These are phyloP conservation scores for Aphodius sticticus DNA, from an alignment of 2,888 invertebrate species.

Conservation along the genomic window DNA sequence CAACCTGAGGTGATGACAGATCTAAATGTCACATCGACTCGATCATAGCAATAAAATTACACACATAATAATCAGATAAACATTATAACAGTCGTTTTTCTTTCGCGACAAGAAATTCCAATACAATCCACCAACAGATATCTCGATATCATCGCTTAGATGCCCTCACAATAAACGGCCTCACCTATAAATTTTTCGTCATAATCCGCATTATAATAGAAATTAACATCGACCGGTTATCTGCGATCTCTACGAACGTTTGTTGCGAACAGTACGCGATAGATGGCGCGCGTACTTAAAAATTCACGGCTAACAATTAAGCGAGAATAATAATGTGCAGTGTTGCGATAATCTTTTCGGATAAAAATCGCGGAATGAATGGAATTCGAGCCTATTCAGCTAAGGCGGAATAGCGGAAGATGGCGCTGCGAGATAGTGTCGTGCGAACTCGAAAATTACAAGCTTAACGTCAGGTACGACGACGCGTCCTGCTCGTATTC, in stretches of 20 bases:
- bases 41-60: neutral
- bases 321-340: neutral
- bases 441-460: constrained; percentile 4
- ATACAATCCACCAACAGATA: neutral
- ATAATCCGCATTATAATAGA: neutral
- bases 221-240: neutral
- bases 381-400: constrained; percentile 4
- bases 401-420: neutral
- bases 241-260: neutral
- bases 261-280: neutral
- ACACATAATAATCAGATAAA: neutral
- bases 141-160: neutral
- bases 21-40: neutral
- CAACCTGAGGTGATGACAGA: neutral
- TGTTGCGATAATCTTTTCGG: constrained; percentile 4
- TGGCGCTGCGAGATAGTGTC: neutral
- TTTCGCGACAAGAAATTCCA: neutral
- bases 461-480: neutral
- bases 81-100: neutral
- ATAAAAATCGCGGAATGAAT: neutral
- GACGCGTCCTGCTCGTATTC: neutral
- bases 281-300: neutral
- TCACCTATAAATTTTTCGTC: neutral
- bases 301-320: neutral
- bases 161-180: neutral